phyloP scores from a whole-genome alignment of 2,797 vertebrate species.

The Etheostoma perlongum region DNA sequence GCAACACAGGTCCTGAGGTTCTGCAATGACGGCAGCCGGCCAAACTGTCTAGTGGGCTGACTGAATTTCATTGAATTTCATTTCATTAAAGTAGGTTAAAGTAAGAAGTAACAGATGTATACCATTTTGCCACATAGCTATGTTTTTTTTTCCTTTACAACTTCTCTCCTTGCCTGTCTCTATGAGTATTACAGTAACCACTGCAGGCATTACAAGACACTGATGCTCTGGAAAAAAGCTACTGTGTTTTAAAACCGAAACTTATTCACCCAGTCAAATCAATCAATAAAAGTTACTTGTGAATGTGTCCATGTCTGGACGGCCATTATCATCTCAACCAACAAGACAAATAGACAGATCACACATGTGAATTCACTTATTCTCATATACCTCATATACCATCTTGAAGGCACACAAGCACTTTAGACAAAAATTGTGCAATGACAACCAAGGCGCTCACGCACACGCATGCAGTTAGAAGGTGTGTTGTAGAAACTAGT shows the following conservation, averaged over 20 bases:
- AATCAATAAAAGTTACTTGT: conserved; percentile 12
- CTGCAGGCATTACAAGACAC: neutral
- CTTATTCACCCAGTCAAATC: conserved; percentile 13
- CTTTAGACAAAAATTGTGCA: conserved; percentile 33
- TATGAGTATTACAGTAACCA: neutral
- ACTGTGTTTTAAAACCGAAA: conserved; percentile 20
- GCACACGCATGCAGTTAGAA: conserved; percentile 37
- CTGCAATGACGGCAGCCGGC: conserved; percentile 5
- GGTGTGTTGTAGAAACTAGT: conserved; percentile 40
- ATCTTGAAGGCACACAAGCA: conserved; percentile 18
- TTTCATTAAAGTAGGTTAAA: neutral
- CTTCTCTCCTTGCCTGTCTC: no score
- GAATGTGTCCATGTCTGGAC: conserved; percentile 7
- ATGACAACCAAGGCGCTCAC: conserved; percentile 25
- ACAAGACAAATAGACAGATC: conserved; percentile 27
- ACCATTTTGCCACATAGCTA: neutral
- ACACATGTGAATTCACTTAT: conserved; percentile 36
- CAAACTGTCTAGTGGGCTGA: neutral
- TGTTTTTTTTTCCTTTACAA: neutral
- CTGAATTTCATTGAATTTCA: neutral
- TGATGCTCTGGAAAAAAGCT: neutral
- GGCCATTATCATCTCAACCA: conserved; percentile 17
- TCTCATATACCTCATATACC: conserved; percentile 13
- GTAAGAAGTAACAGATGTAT: neutral
- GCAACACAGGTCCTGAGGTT: conserved; percentile 8